phyloP scores from a whole-genome alignment of 1,140 invertebrate genomes.

The Pseudomyrmex gracilis region DNA sequence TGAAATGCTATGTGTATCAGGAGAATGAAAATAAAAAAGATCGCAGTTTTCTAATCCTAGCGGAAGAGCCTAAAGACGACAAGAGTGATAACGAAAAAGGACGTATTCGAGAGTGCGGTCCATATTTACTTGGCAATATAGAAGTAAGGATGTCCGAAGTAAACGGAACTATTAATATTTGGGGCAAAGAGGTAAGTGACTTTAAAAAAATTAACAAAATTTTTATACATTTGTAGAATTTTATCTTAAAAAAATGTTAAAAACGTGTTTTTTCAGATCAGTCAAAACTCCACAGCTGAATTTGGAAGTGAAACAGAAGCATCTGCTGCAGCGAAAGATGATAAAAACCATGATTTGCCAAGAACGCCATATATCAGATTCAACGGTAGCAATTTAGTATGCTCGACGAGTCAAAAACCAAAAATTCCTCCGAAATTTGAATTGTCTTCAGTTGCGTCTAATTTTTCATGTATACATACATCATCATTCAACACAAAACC shows the following conservation, averaged over 20 bases:
- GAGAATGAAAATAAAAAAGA: slow-evolving; percentile 79
- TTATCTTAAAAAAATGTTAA: not conserved
- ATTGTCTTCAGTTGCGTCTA: slow-evolving; percentile 43
- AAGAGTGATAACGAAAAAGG: slow-evolving; percentile 65
- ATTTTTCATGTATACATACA: slow-evolving; percentile 58
- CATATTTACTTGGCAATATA: slow-evolving; percentile 83
- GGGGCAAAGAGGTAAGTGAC: slow-evolving; percentile 82
- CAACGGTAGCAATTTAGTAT: slow-evolving; percentile 60
- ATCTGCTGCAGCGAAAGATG: slow-evolving; percentile 44
- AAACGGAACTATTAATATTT: slow-evolving; percentile 84
- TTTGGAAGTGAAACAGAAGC: slow-evolving; percentile 70
- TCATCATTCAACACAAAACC: slow-evolving; percentile 53
- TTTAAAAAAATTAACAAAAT: not conserved
- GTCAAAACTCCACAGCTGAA: slow-evolving; percentile 58
- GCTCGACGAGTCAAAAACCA: slow-evolving; percentile 76
- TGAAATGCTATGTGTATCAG: slow-evolving; percentile 82
- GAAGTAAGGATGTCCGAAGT: slow-evolving; percentile 83
- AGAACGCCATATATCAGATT: slow-evolving; percentile 71
- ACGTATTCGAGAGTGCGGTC: slow-evolving; percentile 80
- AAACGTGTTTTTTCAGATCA: slow-evolving; percentile 60
- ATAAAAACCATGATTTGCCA: slow-evolving; percentile 60
- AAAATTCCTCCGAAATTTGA: slow-evolving; percentile 61
- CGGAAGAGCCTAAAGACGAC: slow-evolving; percentile 72
- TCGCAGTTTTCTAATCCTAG: slow-evolving; percentile 82
- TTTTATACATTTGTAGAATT: not conserved